A percentile compares a stretch with the other conserved stretches of the same genome.
Evolutionary conservation across 2,797 vertebrate species (phyloP).

Genomic region (Poeciliopsis paucimaculata): DNA sequence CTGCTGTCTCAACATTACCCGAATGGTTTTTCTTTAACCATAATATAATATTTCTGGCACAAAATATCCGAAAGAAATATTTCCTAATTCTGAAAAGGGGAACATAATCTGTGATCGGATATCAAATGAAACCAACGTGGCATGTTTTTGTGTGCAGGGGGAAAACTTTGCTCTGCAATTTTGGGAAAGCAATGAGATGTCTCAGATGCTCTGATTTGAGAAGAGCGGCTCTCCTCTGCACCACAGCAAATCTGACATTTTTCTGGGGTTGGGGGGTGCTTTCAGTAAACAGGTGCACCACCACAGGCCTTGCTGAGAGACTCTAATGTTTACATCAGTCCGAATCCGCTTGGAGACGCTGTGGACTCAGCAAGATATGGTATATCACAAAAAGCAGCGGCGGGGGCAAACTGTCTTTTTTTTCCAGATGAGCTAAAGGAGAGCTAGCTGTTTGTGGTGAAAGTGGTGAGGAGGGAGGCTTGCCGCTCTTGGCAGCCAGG

Average conservation of each 20-base stretch:
- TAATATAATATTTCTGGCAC: constrained; percentile 65
- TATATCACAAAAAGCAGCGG: not conserved
- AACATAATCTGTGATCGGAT: constrained; percentile 78
- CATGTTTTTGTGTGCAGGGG: constrained; percentile 68
- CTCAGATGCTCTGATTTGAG: constrained; percentile 58
- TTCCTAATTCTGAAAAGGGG: constrained; percentile 74
- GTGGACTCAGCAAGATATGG: constrained; percentile 43
- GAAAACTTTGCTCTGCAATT: constrained; percentile 69
- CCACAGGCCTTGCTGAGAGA: constrained; percentile 59
- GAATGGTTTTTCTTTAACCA: constrained; percentile 68
- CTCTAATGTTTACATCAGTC: constrained; percentile 52
- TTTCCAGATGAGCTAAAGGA: constrained; percentile 64
- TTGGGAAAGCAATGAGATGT: constrained; percentile 70
- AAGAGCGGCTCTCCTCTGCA: constrained; percentile 54
- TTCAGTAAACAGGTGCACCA: constrained; percentile 75
- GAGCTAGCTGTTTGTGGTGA: constrained; percentile 63
- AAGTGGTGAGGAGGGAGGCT: constrained; percentile 66
- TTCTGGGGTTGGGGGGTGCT: constrained; percentile 25
- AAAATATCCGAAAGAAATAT: constrained; percentile 65
- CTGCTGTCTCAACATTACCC: constrained; percentile 50
- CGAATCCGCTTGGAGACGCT: constrained; percentile 66
- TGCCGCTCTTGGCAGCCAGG: constrained; percentile 55
- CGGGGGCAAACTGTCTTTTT: constrained; percentile 24
- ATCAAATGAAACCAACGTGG: constrained; percentile 72
- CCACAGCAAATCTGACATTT: constrained; percentile 47